Percentiles rank a stretch among this genome's conserved stretches.
Evolutionary conservation across 2,797 vertebrate species (phyloP).

Genomic region (Microctenopoma steveboyesi): DNA sequence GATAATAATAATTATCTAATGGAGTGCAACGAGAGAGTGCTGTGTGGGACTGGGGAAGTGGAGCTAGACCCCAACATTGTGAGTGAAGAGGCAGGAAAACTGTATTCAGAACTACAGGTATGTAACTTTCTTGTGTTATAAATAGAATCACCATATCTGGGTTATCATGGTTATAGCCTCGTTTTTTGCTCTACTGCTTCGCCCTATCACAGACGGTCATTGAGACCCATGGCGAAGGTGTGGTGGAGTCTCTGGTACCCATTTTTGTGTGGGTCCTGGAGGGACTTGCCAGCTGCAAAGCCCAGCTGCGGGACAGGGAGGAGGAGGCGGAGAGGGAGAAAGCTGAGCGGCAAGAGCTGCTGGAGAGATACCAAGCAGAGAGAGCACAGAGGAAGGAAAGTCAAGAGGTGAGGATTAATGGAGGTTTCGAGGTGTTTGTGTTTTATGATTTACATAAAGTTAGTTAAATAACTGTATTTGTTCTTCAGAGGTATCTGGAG

Average conservation of each 20-base stretch:
- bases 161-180: neutral
- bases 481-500: constrained; percentile 81
- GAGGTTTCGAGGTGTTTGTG: neutral
- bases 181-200: constrained; percentile 6
- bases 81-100: constrained; percentile 86
- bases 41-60: constrained; percentile 79
- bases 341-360: constrained; percentile 76
- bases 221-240: constrained; percentile 82
- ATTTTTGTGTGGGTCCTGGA: constrained; percentile 87
- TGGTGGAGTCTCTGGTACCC: constrained; percentile 86
- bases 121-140: neutral
- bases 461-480: constrained; percentile 11
- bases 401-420: constrained; percentile 79
- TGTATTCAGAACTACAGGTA: constrained; percentile 87
- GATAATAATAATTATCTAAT: constrained; percentile 54
- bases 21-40: constrained; percentile 80
- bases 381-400: constrained; percentile 80
- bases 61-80: constrained; percentile 85
- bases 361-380: constrained; percentile 81
- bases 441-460: neutral
- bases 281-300: constrained; percentile 81
- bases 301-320: constrained; percentile 81
- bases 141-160: neutral
- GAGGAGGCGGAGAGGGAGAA: constrained; percentile 81
- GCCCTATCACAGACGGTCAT: constrained; percentile 75